Conservation (phyloP, 2,113 vertebrate genomes). For the Acrocephalus kingi region DNA sequence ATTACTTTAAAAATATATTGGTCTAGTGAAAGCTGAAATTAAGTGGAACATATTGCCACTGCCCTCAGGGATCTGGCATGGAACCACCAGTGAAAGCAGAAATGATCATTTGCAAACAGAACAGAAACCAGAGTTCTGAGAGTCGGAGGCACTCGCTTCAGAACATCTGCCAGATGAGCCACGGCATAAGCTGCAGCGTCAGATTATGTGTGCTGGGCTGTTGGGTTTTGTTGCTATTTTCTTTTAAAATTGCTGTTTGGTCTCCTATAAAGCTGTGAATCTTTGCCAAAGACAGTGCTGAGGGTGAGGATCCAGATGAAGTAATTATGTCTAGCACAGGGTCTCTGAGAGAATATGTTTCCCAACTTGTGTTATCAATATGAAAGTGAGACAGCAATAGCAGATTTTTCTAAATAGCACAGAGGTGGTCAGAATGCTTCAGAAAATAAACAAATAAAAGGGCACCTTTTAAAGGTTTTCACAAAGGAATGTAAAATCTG, state of each 20-base stretch:
- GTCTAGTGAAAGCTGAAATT: not conserved
- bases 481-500: not conserved
- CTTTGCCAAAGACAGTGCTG: not conserved
- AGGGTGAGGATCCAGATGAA: not conserved
- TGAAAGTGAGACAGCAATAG: not conserved
- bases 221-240: not conserved
- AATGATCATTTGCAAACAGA: not conserved
- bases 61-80: not conserved
- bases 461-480: not conserved
- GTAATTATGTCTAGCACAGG: not conserved
- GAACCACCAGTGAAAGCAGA: not conserved
- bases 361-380: not conserved
- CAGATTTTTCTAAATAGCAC: not conserved
- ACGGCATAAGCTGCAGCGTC: not conserved
- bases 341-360: not conserved
- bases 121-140: not conserved
- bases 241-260: not conserved
- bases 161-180: not conserved
- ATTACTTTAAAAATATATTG: not conserved
- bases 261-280: not conserved
- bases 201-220: not conserved
- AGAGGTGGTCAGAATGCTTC: not conserved
- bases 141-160: not conserved
- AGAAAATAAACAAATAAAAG: not conserved
- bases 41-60: not conserved